Base-by-base conservation (phyloP, 53 echinoderm and acorn worm species). In the Stichopus horrens region DNA sequence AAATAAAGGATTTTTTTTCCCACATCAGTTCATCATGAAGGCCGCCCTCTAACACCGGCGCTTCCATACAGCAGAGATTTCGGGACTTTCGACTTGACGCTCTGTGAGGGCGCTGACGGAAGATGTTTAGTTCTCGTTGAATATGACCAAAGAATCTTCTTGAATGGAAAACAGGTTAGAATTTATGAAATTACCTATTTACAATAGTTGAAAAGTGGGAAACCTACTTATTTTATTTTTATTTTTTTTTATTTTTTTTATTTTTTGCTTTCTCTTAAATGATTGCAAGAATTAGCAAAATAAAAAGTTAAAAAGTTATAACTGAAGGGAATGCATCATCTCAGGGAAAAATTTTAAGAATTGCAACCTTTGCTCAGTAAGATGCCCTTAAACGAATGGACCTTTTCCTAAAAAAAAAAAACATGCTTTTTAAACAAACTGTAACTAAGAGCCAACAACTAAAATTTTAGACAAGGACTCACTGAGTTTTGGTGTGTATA, bases 11-110 rank as follows among this genome's bases (percentile, higher is more conserved):
- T 0, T 2, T 59, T 59, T 11, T 59, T 4, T 59, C 11, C 59
- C 37, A 37, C 37, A 37, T 37, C 37, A 63, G 63, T 13, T 63
- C 63, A 63, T 10, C 16, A 13, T 63, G 74, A 52, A 83, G 65
- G 74, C 16, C 74, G 63, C 65, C 77, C 77, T 54, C 85, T 91
- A 13, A 90, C 96, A 1, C 93, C 94, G 0, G 90, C 94, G 37
- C 84, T 96, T 23, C 96, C 96, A 5, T 96, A 90, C 91, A 96
- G 96, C 86, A 94, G 92, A 59, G 91, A 96, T 68, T 96, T 96
- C 66, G 96, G 96, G 9, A 96, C 89, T 23, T 96, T 94, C 74
- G 96, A 96, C 73, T 81, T 96, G 86, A 96, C 96, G 6, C 89
- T 94, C 5, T 93, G 93, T 88, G 89, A 88, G 68, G 95, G 94